Evolutionary conservation across 2,113 vertebrate species (phyloP).

Genomic region (Sylvietta virens): DNA sequence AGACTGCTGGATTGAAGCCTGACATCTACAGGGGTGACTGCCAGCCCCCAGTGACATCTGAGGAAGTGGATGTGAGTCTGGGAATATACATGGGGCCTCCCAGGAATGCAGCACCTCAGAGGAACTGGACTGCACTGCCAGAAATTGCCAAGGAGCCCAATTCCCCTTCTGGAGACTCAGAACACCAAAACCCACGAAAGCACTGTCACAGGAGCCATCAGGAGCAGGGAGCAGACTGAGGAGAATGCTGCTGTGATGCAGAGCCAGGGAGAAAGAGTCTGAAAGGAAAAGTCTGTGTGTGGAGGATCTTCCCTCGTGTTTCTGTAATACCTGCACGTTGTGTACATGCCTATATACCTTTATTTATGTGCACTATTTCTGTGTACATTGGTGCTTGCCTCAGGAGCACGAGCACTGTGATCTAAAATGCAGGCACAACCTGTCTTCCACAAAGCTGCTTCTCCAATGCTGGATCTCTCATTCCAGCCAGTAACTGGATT

Average conservation of each 20-base stretch:
- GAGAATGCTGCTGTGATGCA: not conserved
- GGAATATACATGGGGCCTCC: constrained; percentile 15
- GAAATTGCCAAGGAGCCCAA: not conserved
- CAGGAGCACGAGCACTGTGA: not conserved
- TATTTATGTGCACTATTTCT: not conserved
- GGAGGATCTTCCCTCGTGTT: not conserved
- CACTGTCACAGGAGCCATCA: not conserved
- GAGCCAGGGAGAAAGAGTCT: not conserved
- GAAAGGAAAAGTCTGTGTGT: not conserved
- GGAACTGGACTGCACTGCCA: not conserved
- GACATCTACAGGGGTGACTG: not conserved
- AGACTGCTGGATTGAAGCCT: constrained; percentile 3
- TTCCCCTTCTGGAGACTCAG: not conserved
- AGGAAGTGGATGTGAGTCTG: constrained; percentile 22
- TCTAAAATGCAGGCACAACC: not conserved
- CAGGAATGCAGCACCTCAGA: constrained; percentile 26
- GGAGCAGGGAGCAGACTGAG: not conserved
- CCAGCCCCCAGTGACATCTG: constrained; percentile 25
- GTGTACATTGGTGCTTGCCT: not conserved
- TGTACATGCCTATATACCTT: no score
- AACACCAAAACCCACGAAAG: not conserved
- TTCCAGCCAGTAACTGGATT: not conserved
- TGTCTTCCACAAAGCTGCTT: not conserved
- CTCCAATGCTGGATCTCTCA: not conserved
- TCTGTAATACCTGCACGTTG: not conserved